Evolutionary conservation across 2,888 invertebrate species (phyloP).

Genomic region (Heliconius ethilla): DNA sequence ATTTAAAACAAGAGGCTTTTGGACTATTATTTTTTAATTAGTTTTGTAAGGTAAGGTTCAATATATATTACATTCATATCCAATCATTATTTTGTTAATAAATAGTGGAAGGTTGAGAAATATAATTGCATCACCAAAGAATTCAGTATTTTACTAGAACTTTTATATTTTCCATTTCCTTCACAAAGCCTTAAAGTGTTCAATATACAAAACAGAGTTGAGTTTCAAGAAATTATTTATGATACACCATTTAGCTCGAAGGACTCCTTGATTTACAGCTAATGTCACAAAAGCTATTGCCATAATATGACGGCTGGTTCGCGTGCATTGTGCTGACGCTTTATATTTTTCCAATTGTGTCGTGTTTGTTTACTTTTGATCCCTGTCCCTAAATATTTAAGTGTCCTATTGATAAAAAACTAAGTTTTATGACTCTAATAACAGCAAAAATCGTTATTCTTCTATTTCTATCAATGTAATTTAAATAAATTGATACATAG

Average conservation of each 20-base stretch:
- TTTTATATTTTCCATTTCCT: neutral
- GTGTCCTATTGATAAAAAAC: constrained; percentile 69
- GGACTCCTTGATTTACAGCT: constrained; percentile 79
- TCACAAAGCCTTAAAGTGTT: constrained; percentile 64
- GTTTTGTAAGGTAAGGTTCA: constrained; percentile 23
- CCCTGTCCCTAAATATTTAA: constrained; percentile 76
- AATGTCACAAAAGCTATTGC: constrained; percentile 74
- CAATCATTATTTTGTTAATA: neutral
- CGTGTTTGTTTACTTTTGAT: constrained; percentile 80
- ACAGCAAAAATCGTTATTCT: constrained; percentile 49
- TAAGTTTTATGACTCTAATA: constrained; percentile 76
- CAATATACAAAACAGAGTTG: constrained; percentile 66
- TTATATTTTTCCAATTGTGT: constrained; percentile 74
- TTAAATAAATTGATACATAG: neutral
- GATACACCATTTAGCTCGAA: constrained; percentile 77
- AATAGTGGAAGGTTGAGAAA: neutral
- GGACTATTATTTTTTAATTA: constrained; percentile 39
- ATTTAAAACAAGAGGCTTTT: constrained; percentile 64
- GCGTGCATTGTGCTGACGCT: constrained; percentile 76
- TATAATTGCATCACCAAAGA: neutral
- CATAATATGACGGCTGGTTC: constrained; percentile 80
- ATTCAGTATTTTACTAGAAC: neutral
- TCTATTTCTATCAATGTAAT: neutral
- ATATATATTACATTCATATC: too few relatives aligned
- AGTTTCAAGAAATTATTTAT: constrained; percentile 77